Conservation (phyloP, 2,113 vertebrate species). For the Antidorcas marsupialis region DNA sequence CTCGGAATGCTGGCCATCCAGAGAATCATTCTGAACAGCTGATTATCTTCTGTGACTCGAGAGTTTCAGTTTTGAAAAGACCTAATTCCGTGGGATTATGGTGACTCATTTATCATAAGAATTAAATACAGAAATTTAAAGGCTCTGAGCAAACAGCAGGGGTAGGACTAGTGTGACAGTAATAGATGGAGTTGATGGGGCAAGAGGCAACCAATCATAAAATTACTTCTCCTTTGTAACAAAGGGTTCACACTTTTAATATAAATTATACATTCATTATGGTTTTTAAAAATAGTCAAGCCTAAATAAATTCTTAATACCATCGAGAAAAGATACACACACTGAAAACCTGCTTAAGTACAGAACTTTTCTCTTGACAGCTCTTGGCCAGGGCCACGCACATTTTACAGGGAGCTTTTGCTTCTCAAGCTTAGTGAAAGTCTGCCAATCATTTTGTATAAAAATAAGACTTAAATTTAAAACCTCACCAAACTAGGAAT, state of each 20-base stretch:
- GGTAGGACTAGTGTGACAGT: background rate
- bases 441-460: slow-evolving; percentile 18
- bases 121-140: background rate
- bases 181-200: background rate
- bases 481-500: background rate
- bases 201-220: background rate
- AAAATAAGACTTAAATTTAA: slow-evolving; percentile 43
- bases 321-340: background rate
- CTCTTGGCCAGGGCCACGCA: background rate
- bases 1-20: slow-evolving; percentile 21
- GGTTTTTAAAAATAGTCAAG: slow-evolving; percentile 39
- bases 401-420: background rate
- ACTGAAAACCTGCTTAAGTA: background rate
- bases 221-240: background rate
- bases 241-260: background rate
- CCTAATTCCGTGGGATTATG: background rate
- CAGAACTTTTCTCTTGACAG: background rate
- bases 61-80: slow-evolving; percentile 2
- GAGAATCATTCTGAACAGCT: background rate
- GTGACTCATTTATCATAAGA: background rate
- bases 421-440: background rate
- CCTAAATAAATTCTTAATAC: slow-evolving; percentile 40
- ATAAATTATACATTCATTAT: slow-evolving; percentile 58
- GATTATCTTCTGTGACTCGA: background rate
- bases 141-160: background rate